Evolutionary conservation across 2,797 vertebrate genomes (phyloP).

Genomic region (Hydrophis major): DNA sequence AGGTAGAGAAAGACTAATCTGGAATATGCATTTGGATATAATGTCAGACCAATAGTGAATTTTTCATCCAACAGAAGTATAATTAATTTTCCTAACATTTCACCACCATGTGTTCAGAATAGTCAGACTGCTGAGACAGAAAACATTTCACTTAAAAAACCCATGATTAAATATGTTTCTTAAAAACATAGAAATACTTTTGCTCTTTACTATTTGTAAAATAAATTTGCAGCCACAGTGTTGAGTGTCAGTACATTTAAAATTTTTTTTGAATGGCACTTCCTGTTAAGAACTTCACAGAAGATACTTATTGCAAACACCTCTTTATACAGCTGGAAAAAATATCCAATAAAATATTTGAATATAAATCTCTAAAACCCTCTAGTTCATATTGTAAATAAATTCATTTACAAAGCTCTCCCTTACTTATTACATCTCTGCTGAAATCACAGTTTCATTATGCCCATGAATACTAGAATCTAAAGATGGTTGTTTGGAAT

Average conservation of each 20-base stretch:
- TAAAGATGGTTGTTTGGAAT: constrained; percentile 86
- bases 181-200: constrained; percentile 3
- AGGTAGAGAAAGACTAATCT: neutral
- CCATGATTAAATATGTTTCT: constrained; percentile 33
- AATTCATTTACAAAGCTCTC: constrained; percentile 65
- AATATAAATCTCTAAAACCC: constrained; percentile 66
- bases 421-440: constrained; percentile 80
- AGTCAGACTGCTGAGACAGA: constrained; percentile 36
- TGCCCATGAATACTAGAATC: constrained; percentile 86
- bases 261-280: constrained; percentile 37
- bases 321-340: constrained; percentile 64
- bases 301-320: constrained; percentile 72
- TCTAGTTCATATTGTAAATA: constrained; percentile 47
- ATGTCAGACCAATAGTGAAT: neutral
- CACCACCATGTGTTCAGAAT: constrained; percentile 31
- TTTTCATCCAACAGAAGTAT: neutral
- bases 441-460: constrained; percentile 89
- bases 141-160: constrained; percentile 42
- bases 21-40: neutral
- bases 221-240: neutral
- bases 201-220: constrained; percentile 13
- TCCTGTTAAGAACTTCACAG: constrained; percentile 75
- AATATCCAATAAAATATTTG: constrained; percentile 74
- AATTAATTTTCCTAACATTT: neutral
- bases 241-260: constrained; percentile 38